Evolutionary conservation across 2,888 invertebrate species (phyloP), one percentile per base, ranked within the genome.

Genomic region (Plemyria rubiginata): DNA sequence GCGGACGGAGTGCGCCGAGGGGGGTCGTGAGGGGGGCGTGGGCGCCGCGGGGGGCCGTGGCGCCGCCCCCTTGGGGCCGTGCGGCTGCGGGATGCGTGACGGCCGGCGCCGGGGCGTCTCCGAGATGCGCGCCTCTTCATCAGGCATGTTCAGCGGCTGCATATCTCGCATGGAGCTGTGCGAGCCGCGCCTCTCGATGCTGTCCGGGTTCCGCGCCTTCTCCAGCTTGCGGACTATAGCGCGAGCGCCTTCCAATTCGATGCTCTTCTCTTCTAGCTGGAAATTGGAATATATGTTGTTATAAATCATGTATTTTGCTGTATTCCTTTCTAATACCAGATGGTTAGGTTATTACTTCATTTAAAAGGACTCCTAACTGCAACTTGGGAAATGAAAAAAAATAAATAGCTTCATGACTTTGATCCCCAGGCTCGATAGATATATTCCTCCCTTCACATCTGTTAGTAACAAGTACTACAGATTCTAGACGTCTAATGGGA

Each of bases 221-320:
- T 96, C 96, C 67, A 96, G 87, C 68, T 96, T 94, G n/a, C 97
- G 94, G 61, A 96, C 94, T 62, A 95, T 94, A 0, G 97, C 97
- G 68, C 95, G 93, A 13, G 97, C 96, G n/a, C 97, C 96, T 85
- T 97, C 97, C 75, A 97, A 79, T 82, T 97, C 96, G 75, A 97
- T 96, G 77, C 95, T 96, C 81, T 96, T 95, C 85, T 97, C 97
- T 85, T 96, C 96, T 75, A 97, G 87, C 96, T 97, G 92, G 13
- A 78, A 84, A 16, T 13, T 67, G 1, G 11, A 16, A n/a, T 22
- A 13, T 12, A 5, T 2, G 12, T 0, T 7, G 3, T 45, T 52
- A 46, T 41, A n/a, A 32, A 22, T 22, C 22, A n/a, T n/a, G n/a
- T n/a, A n/a, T n/a, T n/a, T n/a, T n/a, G n/a, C n/a, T n/a, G n/a